These are phyloP conservation scores for Aselliscus stoliczkanus DNA, from an alignment of 2,797 vertebrate genomes.

Conservation along the genomic window DNA sequence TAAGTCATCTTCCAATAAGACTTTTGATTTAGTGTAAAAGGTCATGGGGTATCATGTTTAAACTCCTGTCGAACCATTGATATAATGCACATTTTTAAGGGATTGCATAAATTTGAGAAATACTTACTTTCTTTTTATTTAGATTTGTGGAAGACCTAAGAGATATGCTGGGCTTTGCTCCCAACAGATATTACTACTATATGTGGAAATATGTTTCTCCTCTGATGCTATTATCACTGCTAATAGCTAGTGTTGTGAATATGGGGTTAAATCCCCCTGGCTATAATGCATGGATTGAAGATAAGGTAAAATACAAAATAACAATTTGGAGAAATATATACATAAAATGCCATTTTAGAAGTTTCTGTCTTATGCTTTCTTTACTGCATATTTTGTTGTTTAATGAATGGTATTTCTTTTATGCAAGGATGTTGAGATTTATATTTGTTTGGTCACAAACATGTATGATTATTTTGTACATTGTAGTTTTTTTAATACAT, in stretches of 20 bases:
- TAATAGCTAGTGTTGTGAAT: slow-evolving; percentile 90
- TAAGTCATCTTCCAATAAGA: not conserved
- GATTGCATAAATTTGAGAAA: not conserved
- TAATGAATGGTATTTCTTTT: not conserved
- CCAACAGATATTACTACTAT: slow-evolving; percentile 95
- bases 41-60: not conserved
- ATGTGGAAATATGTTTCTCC: slow-evolving; percentile 98
- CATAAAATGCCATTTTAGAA: not conserved
- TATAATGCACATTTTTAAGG: not conserved
- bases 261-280: slow-evolving; percentile 91
- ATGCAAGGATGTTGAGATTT: not conserved
- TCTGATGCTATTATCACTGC: slow-evolving; percentile 87
- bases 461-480: not conserved
- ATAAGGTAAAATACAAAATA: slow-evolving; percentile 85
- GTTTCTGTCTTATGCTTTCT: not conserved
- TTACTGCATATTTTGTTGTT: not conserved
- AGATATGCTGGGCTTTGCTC: slow-evolving; percentile 96
- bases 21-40: not conserved
- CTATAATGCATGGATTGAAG: slow-evolving; percentile 95
- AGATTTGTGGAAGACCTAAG: slow-evolving; percentile 97
- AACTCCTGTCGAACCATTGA: not conserved
- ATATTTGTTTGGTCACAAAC: not conserved
- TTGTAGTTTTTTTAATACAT: not conserved
- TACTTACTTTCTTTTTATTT: slow-evolving; percentile 41
- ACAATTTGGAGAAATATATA: not conserved